phyloP scores from a whole-genome alignment of 2,113 vertebrate genomes.

The Plotosus lineatus region DNA sequence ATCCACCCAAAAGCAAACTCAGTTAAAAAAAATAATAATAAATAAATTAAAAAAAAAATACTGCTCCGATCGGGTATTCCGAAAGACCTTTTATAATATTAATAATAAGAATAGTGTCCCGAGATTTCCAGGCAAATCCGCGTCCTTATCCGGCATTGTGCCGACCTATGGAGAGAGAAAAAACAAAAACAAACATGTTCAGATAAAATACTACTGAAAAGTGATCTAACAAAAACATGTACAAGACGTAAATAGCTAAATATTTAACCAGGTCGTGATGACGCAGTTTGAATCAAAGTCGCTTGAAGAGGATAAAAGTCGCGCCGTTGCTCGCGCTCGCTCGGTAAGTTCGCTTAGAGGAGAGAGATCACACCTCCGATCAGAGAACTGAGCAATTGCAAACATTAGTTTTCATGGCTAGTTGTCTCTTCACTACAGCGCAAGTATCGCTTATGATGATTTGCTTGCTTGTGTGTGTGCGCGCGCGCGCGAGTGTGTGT shows the following conservation, averaged over 20 bases:
- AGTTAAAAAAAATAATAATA: background rate
- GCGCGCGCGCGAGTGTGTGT: slow-evolving; percentile 3
- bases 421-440: background rate
- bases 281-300: slow-evolving; percentile 70
- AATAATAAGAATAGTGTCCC: too few relatives aligned
- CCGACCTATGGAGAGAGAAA: slow-evolving; percentile 71
- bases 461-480: background rate
- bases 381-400: background rate
- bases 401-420: background rate
- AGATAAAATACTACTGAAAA: slow-evolving; percentile 14
- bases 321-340: too few relatives aligned
- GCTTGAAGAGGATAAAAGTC: slow-evolving; percentile 24
- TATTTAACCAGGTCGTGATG: slow-evolving; percentile 61
- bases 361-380: background rate
- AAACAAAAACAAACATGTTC: slow-evolving; percentile 46
- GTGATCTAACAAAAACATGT: background rate
- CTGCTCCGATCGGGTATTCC: slow-evolving; percentile 67
- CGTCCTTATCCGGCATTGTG: slow-evolving; percentile 73
- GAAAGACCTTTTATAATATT: slow-evolving; percentile 69
- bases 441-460: background rate
- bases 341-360: background rate
- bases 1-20: slow-evolving; percentile 75
- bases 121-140: slow-evolving; percentile 69
- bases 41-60: background rate
- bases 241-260: background rate